Evolutionary conservation across 2,113 vertebrate species (phyloP).

Genomic region (Chitala chitala): DNA sequence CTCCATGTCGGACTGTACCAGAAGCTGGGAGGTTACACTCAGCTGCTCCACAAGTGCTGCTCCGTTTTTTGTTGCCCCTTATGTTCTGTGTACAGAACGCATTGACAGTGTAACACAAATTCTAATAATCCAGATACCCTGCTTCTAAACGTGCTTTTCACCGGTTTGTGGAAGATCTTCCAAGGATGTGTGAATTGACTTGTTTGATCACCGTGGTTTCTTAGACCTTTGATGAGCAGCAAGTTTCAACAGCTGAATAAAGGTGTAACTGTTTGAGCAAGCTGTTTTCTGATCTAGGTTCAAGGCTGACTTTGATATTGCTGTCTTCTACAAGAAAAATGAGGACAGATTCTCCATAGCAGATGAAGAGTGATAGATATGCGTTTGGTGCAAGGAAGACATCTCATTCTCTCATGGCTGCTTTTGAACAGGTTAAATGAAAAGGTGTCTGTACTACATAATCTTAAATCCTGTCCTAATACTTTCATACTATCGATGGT

Average conservation of each 20-base stretch:
- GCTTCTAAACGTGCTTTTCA: neutral
- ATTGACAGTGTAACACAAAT: too few relatives aligned
- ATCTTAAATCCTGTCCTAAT: neutral
- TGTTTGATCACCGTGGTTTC: neutral
- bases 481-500: neutral
- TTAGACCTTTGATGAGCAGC: neutral
- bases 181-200: neutral
- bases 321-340: neutral
- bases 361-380: neutral
- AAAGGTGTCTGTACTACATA: too few relatives aligned
- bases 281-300: slow-evolving; percentile 6
- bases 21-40: neutral
- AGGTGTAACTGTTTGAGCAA: slow-evolving; percentile 1
- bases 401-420: too few relatives aligned
- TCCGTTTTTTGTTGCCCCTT: neutral
- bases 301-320: slow-evolving; percentile 2
- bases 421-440: too few relatives aligned
- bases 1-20: neutral
- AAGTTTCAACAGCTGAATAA: neutral
- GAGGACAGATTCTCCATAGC: too few relatives aligned
- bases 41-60: neutral
- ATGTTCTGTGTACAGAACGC: too few relatives aligned
- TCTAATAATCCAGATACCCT: neutral
- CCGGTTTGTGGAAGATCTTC: neutral
- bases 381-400: neutral